A percentile compares a stretch with the other conserved stretches of the same genome.
These are phyloP conservation scores for Vanessa cardui DNA, from an alignment of 2,888 invertebrate genomes.

Conservation along the genomic window DNA sequence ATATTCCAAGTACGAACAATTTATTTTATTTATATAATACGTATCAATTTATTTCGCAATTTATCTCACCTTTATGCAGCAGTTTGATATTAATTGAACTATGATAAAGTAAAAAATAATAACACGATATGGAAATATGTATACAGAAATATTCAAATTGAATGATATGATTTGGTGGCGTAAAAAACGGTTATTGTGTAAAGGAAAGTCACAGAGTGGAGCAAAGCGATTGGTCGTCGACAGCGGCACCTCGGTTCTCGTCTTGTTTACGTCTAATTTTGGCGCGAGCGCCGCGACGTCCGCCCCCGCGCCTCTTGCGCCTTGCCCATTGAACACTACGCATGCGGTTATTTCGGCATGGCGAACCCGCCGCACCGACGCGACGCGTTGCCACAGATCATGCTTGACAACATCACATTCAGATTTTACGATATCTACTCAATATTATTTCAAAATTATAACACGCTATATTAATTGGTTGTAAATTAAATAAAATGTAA, in stretches of 20 bases:
- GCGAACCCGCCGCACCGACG: constrained; percentile 55
- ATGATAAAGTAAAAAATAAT: too few species aligned
- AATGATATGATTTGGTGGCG: too few species aligned
- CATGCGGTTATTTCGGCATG: constrained; percentile 76
- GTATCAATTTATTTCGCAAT: too few species aligned
- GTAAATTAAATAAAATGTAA: too few species aligned
- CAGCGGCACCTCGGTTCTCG: constrained; percentile 73
- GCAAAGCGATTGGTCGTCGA: constrained; percentile 43
- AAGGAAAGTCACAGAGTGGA: constrained; percentile 31
- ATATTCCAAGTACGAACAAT: too few species aligned
- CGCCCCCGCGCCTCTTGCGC: constrained; percentile 64
- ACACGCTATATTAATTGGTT: background rate
- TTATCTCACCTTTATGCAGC: too few species aligned
- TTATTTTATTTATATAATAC: too few species aligned
- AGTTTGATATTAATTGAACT: too few species aligned
- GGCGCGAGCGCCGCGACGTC: constrained; percentile 79
- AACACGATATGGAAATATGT: too few species aligned
- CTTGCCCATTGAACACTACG: constrained; percentile 77
- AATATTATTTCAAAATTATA: background rate
- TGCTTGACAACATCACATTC: constrained; percentile 29
- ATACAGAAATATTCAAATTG: too few species aligned
- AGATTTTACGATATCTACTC: constrained; percentile 6
- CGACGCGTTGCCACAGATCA: constrained; percentile 41
- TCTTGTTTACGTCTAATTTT: constrained; percentile 82
- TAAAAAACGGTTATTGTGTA: background rate